Base-by-base conservation (phyloP, 2,888 invertebrate species). In the Drosophila ustulata region DNA sequence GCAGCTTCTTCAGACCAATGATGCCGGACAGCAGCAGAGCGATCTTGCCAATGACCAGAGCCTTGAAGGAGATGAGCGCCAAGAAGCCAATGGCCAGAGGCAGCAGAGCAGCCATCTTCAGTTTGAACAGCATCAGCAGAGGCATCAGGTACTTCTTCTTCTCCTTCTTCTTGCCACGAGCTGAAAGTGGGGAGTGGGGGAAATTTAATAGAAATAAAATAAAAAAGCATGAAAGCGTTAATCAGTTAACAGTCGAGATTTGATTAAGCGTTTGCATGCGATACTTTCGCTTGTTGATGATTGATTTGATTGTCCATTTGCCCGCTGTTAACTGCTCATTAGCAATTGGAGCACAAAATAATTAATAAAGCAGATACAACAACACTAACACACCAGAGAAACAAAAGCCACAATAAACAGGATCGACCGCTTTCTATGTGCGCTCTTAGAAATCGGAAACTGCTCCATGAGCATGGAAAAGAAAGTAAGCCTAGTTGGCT, bases 11-110 rank as follows among this genome's bases (percentile, higher is more conserved):
- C 67, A 95, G 92, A 3, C 94, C 95, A 68, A 97, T 94, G 69
- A 97, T 94, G 66, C 94, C 95, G 56, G 96, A 95, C 74, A 97
- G 94, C 61, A 96, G 93, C 25, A 97, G 93, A 3, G 97, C 97
- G 71, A 97, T 95, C 93, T 97, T 97, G 85, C 96, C 96, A 80
- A 97, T 94, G 89, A 97, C 93, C 80, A 97, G 94, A 71, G 97
- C 97, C 94, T 97, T 97, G 94, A 97, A 94, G 45, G 97, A 96
- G 49, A 97, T 94, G 73, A 97, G 93, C 59, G 96, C 97, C 86
- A 97, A 94, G 80, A 93, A 94, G 80, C 95, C 97, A 65, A 97
- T 94, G 87, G 95, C 95, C 78, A 97, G 93, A 32, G 97, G 97
- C 83, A 96, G 95, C 74, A 97, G 93, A 32, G 96, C 95, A 77